A percentile compares a stretch with the other conserved stretches of the same genome.
Evolutionary conservation across 2,113 vertebrate species (phyloP).

Genomic region (Microcebus griseorufus): DNA sequence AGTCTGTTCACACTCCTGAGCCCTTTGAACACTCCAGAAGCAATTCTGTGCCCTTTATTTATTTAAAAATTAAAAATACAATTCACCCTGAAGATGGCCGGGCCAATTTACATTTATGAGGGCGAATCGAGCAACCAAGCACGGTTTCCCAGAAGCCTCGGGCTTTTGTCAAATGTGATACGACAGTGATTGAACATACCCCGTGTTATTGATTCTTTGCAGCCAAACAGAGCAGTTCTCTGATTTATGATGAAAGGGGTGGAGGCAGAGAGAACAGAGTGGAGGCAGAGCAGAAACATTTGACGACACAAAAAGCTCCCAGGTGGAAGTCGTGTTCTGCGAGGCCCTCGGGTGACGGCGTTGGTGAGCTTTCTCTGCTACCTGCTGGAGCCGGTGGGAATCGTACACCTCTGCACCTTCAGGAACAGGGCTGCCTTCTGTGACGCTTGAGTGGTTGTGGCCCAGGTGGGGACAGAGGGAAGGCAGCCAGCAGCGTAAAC

Average conservation of each 20-base stretch:
- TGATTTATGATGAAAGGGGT: neutral
- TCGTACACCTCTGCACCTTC: neutral
- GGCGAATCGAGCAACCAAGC: constrained; percentile 15
- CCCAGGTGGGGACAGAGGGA: neutral
- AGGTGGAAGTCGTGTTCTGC: accelerated
- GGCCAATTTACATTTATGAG: constrained; percentile 29
- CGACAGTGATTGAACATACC: constrained; percentile 32
- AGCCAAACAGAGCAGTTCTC: constrained; percentile 47
- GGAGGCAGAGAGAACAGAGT: accelerated
- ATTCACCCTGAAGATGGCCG: neutral
- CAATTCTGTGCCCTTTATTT: neutral
- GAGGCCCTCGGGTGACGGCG: accelerated
- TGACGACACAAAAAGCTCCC: neutral
- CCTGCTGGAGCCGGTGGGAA: neutral
- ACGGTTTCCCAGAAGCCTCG: neutral
- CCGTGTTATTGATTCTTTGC: constrained; percentile 27
- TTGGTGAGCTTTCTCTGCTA: too few species aligned
- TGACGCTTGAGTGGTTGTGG: neutral
- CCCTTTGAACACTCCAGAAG: neutral
- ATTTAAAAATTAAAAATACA: constrained; percentile 40
- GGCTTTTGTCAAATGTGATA: constrained; percentile 46
- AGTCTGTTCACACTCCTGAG: neutral
- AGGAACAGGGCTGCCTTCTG: neutral
- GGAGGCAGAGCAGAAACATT: neutral
- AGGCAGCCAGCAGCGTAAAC: accelerated